These are phyloP conservation scores for Ophion ellenae DNA, from an alignment of 2,888 invertebrate species.

Conservation along the genomic window DNA sequence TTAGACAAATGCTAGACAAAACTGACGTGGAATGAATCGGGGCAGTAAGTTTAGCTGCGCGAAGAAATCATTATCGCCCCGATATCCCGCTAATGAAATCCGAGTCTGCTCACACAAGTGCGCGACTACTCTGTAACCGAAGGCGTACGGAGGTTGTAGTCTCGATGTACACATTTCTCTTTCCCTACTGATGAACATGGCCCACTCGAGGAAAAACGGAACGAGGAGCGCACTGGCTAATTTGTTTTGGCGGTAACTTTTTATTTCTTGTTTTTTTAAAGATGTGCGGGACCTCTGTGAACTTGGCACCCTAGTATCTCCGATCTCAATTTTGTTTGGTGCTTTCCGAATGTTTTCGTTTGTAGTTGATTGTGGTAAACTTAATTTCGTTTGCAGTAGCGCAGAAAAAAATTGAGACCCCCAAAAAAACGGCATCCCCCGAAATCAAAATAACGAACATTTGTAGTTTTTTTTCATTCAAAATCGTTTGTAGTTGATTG, in stretches of 20 bases:
- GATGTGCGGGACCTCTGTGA: no score
- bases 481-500: no score
- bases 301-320: no score
- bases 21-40: neutral
- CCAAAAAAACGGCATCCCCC: no score
- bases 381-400: no score
- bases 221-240: neutral
- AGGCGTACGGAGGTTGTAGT: neutral
- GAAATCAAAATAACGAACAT: no score
- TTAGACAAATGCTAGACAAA: neutral
- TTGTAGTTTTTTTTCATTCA: no score
- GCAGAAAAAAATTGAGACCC: no score
- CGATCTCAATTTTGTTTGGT: no score
- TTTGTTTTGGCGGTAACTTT: neutral
- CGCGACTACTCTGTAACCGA: conserved; percentile 71
- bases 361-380: no score
- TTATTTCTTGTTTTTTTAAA: neutral
- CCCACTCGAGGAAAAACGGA: neutral
- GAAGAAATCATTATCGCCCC: conserved; percentile 70
- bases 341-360: no score
- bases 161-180: neutral
- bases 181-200: neutral
- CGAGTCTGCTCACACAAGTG: conserved; percentile 74
- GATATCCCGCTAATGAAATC: conserved; percentile 67
- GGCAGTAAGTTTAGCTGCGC: neutral